phyloP scores from a whole-genome alignment of 2,797 vertebrate genomes.

The Ctenopoma kingsleyae region DNA sequence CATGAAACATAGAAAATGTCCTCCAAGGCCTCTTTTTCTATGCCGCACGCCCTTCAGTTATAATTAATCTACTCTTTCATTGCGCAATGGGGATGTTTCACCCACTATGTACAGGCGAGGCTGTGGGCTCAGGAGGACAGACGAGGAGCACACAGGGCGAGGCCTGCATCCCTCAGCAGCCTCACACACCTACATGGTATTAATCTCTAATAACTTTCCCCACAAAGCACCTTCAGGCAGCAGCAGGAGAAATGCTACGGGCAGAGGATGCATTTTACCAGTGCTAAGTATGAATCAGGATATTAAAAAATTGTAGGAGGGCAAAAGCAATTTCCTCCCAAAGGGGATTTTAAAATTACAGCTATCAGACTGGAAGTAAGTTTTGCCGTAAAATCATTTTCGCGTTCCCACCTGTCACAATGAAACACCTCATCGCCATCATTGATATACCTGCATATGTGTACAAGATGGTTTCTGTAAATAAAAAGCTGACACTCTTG shows the following conservation, averaged over 20 bases:
- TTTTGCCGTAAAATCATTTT: conserved; percentile 62
- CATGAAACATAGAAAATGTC: conserved; percentile 78
- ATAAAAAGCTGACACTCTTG: conserved; percentile 35
- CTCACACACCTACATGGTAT: conserved; percentile 62
- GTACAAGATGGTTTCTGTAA: conserved; percentile 39
- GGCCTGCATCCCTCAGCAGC: conserved; percentile 38
- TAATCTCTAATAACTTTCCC: conserved; percentile 76
- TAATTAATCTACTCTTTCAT: conserved; percentile 78
- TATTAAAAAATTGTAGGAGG: conserved; percentile 83
- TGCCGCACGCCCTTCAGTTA: conserved; percentile 74
- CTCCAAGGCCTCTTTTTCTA: conserved; percentile 59
- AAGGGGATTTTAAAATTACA: conserved; percentile 75
- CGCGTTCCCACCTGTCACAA: conserved; percentile 49
- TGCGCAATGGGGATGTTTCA: conserved; percentile 50
- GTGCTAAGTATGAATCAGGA: conserved; percentile 75
- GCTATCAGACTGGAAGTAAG: conserved; percentile 52
- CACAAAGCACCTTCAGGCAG: conserved; percentile 55
- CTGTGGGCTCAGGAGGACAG: conserved; percentile 35
- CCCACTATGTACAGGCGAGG: conserved; percentile 40
- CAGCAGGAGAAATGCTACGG: conserved; percentile 49
- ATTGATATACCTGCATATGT: neutral
- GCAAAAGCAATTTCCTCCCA: conserved; percentile 85
- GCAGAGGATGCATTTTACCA: conserved; percentile 61
- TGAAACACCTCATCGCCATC: conserved; percentile 31
- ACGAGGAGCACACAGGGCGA: conserved; percentile 36